Percentiles rank a stretch among this genome's conserved stretches.
phyloP scores from a whole-genome alignment of 2,797 vertebrate genomes.

The Ficedula albicollis region DNA sequence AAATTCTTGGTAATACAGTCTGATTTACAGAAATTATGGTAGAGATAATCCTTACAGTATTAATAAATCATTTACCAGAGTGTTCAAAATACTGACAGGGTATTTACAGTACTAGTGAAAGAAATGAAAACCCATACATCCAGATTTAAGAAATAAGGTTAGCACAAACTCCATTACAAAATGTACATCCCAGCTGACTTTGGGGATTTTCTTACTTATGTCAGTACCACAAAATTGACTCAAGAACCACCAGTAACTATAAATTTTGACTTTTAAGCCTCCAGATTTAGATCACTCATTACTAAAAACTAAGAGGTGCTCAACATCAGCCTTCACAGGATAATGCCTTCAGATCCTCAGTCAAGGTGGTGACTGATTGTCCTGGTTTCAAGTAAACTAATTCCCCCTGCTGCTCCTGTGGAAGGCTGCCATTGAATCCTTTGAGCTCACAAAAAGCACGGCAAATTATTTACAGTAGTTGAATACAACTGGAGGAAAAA shows the following conservation, averaged over 20 bases:
- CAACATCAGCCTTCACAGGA: background rate
- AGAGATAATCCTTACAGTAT: background rate
- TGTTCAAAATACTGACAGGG: background rate
- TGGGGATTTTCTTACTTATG: background rate
- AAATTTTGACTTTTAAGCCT: background rate
- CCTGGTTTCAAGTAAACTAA: constrained; percentile 83
- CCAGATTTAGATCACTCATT: background rate
- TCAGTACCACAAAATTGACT: background rate
- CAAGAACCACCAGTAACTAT: background rate
- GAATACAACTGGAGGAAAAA: constrained; percentile 75
- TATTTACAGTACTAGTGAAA: background rate
- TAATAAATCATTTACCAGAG: background rate
- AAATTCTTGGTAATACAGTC: background rate
- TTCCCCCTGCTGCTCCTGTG: constrained; percentile 88
- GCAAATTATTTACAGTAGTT: constrained; percentile 83
- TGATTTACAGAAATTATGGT: background rate
- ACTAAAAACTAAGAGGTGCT: background rate
- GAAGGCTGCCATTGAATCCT: constrained; percentile 77
- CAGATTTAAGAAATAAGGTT: background rate
- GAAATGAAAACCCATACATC: background rate
- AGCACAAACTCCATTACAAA: background rate
- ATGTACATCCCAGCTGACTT: background rate
- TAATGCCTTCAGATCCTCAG: background rate
- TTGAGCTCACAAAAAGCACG: constrained; percentile 78
- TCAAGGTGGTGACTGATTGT: background rate